Evolutionary conservation across 2,888 invertebrate species (phyloP), one percentile per base, ranked within the genome.

Genomic region (Anodontia alba): DNA sequence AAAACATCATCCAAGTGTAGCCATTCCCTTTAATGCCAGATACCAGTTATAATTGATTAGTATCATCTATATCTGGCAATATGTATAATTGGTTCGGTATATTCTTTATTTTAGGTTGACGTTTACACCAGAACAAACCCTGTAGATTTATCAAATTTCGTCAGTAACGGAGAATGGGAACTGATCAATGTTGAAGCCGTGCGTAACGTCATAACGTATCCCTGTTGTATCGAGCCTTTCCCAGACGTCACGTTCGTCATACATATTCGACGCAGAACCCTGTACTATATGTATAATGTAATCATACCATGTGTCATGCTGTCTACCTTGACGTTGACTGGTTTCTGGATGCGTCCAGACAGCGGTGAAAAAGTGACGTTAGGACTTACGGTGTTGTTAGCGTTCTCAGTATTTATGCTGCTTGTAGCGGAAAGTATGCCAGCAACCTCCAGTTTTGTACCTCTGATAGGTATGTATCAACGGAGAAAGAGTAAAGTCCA

Each of bases 191-290:
- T 93, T 0, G 83, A 85, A 29, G 91, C 93, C 26, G 77, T 90
- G 23, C 84, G 93, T 0, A 93, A 93, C 81, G 92, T 92, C 7
- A 91, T 93, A n/a, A 88, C 83, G 33, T 94, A 94, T 77, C 90
- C 92, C 0, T 94, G 94, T 84, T 94, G 94, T 71, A 87, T 90
- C 0, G 93, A 93, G 72, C 93, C 93, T 0, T 94, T 93, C 80
- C 93, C 93, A 31, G 94, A 94, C 82, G 93, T 94, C 46, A 95
- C 95, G 20, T 95, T 96, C 86, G 94, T 94, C 69, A 92, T 96
- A 49, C 95, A 95, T 80, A 95, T 96, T 69, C 93, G 95, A 8
- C 90, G 95, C 15, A 94, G 95, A 88, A 95, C 93, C 0, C 87
- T 93, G 33, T 93, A 93, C 82, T 92, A 93, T 87, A 91, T 91